Evolutionary conservation across 2,888 invertebrate species (phyloP), one percentile per base, ranked within the genome.

Genomic region (Chymomyza procnemis): DNA sequence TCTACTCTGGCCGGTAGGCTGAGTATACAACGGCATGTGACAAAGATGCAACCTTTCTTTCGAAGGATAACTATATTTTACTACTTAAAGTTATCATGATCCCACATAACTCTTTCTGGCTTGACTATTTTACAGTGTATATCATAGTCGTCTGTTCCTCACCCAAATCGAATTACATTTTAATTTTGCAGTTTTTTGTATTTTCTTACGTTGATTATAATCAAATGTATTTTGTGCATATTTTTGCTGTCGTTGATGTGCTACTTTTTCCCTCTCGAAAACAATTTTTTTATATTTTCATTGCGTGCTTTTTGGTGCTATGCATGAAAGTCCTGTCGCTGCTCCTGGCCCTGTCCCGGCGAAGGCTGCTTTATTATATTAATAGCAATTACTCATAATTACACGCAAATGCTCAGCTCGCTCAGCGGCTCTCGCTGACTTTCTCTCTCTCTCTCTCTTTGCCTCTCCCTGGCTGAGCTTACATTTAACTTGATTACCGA

Each of bases 401-500:
- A 84, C 63, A 69, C 75, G 70, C 66, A 56, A 56, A 56, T 56
- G 56, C n/a, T 21, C 19, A 19, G 22, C 22, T 67, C 60, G 59
- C 62, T 57, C 68, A 21, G 3, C 56, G n/a, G n/a, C 4, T 54
- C 22, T 30, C 47, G 4, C 6, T 26, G 1, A 6, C 26, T 26
- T 6, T 6, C 19, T n/a, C 56, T 19, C 54, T 34, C 8, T 34
- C 16, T n/a, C 9, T 47, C 16, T 16, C 19, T 8, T 21, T 55
- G 21, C 47, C 34, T 47, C 34, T 18, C 54, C 48, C 64, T 56
- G 64, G 54, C 21, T 54, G 14, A 21, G 64, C 26, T 34, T 70
- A 75, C 87, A 87, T 87, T 84, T 84, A 87, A 85, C 70, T 83
- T 84, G 88, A 84, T 87, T 87, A 85, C 72, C 78, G 71, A 70